Base-by-base conservation (phyloP, 2,888 invertebrate species). In the Dolichomitus sp. region DNA sequence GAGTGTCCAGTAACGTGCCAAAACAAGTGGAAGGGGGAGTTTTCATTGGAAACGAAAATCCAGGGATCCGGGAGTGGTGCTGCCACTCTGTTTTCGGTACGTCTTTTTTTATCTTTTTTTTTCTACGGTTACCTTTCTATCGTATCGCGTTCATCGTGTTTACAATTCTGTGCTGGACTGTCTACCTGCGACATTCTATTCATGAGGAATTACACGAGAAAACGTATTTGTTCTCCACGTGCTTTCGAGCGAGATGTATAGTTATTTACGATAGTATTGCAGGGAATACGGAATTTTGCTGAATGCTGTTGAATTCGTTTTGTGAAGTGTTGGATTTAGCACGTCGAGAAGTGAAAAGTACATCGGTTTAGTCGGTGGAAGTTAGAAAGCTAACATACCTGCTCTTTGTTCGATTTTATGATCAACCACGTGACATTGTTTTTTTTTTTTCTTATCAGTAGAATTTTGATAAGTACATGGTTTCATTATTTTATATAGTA, bases 51-150 rank as follows among this genome's bases (percentile, higher is more conserved):
- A 54, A 54, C 37, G 23, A 40, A 37, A 69, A 54, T 9, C 40
- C 54, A n/a, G 54, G 69, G 69, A 69, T 40, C 69, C 54, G 52
- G 11, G 23, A 69, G 54, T 54, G 40, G 69, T 40, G 54, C 54
- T 17, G 50, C 68, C 23, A 69, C 52, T 52, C 23, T 23, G 17
- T 54, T n/a, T n/a, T 52, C 54, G 69, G 69, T 69, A 69, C 17
- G 69, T 69, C 11, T n/a, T 7, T 19, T n/a, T 14, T 52, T n/a
- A 33, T n/a, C 4, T 52, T 23, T 19, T 2, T 52, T 50, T 14
- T 30, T 6, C 4, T 23, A 14, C 52, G 11, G 54, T 54, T 27
- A 27, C 54, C 23, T 54, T 17, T 17, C 27, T 54, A 27, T 27
- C 23, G 12, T 14, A 2, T n/a, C 2, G 27, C n/a, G 50, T 5